phyloP scores from a whole-genome alignment of 2,113 vertebrate species.

The Athene noctua region DNA sequence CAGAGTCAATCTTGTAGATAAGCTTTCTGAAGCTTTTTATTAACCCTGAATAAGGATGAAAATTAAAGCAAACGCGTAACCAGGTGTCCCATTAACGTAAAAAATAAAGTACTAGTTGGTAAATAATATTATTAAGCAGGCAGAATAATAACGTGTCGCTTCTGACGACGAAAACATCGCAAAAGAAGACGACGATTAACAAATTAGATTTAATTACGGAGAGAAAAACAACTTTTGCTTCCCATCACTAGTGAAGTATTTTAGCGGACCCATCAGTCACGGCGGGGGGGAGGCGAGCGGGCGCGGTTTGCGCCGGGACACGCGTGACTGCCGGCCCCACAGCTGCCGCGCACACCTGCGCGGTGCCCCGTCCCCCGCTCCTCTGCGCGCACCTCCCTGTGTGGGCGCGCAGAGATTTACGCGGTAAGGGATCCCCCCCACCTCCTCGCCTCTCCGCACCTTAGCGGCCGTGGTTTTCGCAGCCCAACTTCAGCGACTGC shows the following conservation, averaged over 20 bases:
- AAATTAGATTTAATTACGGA: constrained; percentile 64
- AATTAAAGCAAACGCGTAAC: constrained; percentile 62
- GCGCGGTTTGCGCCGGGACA: neutral
- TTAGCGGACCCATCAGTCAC: neutral
- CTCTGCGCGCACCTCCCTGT: neutral
- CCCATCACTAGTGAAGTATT: neutral
- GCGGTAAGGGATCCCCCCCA: neutral
- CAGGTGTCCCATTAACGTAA: constrained; percentile 35
- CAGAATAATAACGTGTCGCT: constrained; percentile 52
- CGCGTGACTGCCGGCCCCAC: neutral
- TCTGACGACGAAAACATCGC: constrained; percentile 31
- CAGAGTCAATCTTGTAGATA: constrained; percentile 10
- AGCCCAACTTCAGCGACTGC: neutral
- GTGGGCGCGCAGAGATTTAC: neutral
- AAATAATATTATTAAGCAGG: constrained; percentile 69
- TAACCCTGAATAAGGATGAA: constrained; percentile 26
- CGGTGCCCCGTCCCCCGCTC: neutral
- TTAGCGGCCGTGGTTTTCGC: neutral
- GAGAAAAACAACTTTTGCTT: constrained; percentile 41
- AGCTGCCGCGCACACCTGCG: neutral
- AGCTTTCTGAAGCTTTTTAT: neutral
- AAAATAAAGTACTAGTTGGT: constrained; percentile 56
- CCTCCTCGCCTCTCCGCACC: neutral
- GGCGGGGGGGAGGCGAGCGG: neutral
- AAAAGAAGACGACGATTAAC: constrained; percentile 58